Percentiles rank a stretch among this genome's conserved stretches.
These are phyloP conservation scores for Trichogramma dendrolimi DNA, from an alignment of 2,888 invertebrate species.

Conservation along the genomic window DNA sequence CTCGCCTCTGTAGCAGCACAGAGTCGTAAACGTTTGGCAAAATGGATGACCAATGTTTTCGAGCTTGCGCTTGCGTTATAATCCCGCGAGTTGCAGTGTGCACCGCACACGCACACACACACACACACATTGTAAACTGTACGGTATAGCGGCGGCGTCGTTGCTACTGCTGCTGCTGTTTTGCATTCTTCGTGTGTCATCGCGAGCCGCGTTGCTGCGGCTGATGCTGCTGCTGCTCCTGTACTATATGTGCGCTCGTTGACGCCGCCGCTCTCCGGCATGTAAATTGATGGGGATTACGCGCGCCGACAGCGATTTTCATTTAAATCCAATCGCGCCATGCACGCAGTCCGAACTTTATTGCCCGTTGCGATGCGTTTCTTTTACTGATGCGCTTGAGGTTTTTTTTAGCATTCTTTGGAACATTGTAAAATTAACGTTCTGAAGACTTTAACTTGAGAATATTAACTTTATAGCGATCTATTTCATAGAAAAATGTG, in stretches of 20 bases:
- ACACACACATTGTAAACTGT: no score
- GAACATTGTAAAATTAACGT: no score
- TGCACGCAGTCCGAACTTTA: constrained; percentile 11
- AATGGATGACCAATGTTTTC: constrained; percentile 22
- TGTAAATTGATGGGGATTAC: constrained; percentile 29
- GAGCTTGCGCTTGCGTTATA: constrained; percentile 7
- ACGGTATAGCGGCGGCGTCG: no score
- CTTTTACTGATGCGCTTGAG: no score
- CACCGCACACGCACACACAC: no score
- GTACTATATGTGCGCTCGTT: neutral
- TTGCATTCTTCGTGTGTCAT: constrained; percentile 22
- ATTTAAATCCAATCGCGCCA: constrained; percentile 25
- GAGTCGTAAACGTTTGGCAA: neutral
- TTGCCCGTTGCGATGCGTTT: constrained; percentile 5
- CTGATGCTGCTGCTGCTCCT: neutral
- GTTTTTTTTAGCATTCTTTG: no score
- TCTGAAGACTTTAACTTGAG: no score
- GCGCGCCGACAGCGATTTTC: constrained; percentile 22
- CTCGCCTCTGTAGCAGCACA: no score
- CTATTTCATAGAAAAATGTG: no score
- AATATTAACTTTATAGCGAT: no score
- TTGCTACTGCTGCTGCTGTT: neutral
- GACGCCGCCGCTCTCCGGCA: neutral
- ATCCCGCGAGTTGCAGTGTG: constrained; percentile 5
- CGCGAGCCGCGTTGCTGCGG: neutral